phyloP scores from a whole-genome alignment of 2,888 invertebrate genomes.

The Xylota segnis region DNA sequence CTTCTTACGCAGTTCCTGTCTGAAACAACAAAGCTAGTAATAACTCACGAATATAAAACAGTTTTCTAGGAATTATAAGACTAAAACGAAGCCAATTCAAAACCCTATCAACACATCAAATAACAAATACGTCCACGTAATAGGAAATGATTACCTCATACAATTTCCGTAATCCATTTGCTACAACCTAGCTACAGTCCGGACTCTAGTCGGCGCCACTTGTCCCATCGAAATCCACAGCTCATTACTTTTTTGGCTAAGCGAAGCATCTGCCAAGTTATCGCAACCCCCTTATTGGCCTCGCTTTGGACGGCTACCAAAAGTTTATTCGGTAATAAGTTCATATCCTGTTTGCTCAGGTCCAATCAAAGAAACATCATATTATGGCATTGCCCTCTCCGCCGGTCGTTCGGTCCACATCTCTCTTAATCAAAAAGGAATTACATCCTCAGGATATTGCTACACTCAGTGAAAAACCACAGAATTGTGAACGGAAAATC shows the following conservation, averaged over 20 bases:
- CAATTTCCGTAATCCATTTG: conserved; percentile 49
- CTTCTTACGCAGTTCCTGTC: no score
- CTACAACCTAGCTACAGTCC: conserved; percentile 21
- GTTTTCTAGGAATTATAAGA: no score
- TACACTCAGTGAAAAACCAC: conserved; percentile 77
- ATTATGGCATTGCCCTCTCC: conserved; percentile 70
- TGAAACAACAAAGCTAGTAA: no score
- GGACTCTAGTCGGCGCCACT: conserved; percentile 50
- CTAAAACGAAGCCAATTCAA: not conserved
- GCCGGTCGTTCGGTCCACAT: conserved; percentile 60
- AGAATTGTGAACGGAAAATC: conserved; percentile 77
- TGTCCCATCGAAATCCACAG: conserved; percentile 59
- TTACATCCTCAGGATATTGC: conserved; percentile 77
- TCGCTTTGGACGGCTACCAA: conserved; percentile 71
- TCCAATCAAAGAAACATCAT: conserved; percentile 77
- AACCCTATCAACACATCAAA: conserved; percentile 18
- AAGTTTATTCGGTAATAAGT: conserved; percentile 76
- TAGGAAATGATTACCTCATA: conserved; percentile 51
- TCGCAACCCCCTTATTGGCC: conserved; percentile 50
- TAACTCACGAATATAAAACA: not conserved
- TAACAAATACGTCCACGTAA: conserved; percentile 36
- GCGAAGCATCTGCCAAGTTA: conserved; percentile 69
- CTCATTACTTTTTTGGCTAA: conserved; percentile 58
- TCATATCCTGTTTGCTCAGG: conserved; percentile 77
- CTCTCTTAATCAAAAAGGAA: conserved; percentile 77